These are phyloP conservation scores for Sialia sialis DNA, from an alignment of 2,113 vertebrate genomes.

Conservation along the genomic window DNA sequence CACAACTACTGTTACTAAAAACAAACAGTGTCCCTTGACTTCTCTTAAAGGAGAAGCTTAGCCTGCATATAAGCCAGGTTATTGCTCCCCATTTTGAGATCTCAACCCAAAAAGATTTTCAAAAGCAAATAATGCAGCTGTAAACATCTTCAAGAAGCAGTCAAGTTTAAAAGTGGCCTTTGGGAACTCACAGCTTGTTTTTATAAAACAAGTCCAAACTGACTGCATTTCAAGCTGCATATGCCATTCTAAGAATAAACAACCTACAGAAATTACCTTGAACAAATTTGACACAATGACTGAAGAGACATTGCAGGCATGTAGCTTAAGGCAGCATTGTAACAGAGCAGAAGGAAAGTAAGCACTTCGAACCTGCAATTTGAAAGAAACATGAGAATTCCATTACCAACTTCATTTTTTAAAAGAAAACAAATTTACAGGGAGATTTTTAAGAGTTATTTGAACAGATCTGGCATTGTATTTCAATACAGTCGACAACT, in stretches of 20 bases:
- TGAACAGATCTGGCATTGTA: background rate
- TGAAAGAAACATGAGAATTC: constrained; percentile 14
- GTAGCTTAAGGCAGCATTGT: constrained; percentile 92
- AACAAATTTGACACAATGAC: constrained; percentile 92
- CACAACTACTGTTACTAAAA: background rate
- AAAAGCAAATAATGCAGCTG: background rate
- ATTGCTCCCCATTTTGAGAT: background rate
- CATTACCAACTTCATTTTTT: background rate
- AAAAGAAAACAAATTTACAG: background rate
- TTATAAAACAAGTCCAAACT: background rate
- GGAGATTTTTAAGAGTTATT: background rate
- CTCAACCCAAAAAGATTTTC: background rate
- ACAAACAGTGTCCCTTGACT: background rate
- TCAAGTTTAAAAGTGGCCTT: background rate
- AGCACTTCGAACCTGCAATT: constrained; percentile 90
- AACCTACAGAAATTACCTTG: constrained; percentile 80
- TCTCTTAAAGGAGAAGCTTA: background rate
- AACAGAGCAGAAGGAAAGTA: constrained; percentile 94
- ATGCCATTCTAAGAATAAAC: background rate
- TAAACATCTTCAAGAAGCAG: background rate
- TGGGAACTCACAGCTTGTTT: background rate
- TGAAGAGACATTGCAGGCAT: constrained; percentile 90
- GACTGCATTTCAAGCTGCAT: background rate
- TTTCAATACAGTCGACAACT: background rate
- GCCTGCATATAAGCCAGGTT: background rate